These are phyloP conservation scores for Alviniconcha strummeri DNA, from an alignment of 2,888 invertebrate species.

Conservation along the genomic window DNA sequence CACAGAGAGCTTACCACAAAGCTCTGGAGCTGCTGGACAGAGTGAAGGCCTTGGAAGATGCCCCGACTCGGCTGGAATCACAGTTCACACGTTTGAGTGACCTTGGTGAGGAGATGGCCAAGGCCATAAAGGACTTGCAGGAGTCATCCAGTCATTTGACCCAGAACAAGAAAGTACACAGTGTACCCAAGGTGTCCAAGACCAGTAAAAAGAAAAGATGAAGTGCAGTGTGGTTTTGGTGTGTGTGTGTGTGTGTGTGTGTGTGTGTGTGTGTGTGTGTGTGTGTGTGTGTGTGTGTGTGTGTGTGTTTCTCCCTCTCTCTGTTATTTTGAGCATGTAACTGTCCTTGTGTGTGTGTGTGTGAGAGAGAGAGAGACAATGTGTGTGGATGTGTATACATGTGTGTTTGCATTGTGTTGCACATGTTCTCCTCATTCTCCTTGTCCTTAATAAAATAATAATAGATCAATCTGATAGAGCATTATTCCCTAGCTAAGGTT, in stretches of 20 bases:
- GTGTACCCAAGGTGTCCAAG: neutral
- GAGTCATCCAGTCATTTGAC: slow-evolving; percentile 27
- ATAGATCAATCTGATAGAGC: too few relatives aligned
- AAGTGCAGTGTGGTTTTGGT: neutral
- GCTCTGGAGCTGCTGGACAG: slow-evolving; percentile 22
- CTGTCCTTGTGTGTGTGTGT: neutral
- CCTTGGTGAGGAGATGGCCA: slow-evolving; percentile 25
- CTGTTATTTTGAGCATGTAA: too few relatives aligned
- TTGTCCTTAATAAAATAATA: too few relatives aligned
- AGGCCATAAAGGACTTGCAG: slow-evolving; percentile 24
- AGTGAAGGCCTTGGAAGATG: slow-evolving; percentile 16
- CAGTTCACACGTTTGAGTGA: slow-evolving; percentile 17
- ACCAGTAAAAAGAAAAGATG: slow-evolving; percentile 20
- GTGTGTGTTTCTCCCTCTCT: neutral
- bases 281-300: neutral
- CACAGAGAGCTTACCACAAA: slow-evolving; percentile 27
- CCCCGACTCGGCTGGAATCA: neutral
- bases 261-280: neutral
- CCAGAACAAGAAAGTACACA: neutral
- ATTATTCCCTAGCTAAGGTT: too few relatives aligned
- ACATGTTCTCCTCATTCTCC: too few relatives aligned
- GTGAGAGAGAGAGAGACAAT: neutral
- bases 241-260: neutral
- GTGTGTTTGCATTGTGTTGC: too few relatives aligned
- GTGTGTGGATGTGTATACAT: too few relatives aligned